A percentile compares a stretch with the other conserved stretches of the same genome.
Conservation (phyloP, 2,113 vertebrate species). For the Neolamprologus devosi region DNA sequence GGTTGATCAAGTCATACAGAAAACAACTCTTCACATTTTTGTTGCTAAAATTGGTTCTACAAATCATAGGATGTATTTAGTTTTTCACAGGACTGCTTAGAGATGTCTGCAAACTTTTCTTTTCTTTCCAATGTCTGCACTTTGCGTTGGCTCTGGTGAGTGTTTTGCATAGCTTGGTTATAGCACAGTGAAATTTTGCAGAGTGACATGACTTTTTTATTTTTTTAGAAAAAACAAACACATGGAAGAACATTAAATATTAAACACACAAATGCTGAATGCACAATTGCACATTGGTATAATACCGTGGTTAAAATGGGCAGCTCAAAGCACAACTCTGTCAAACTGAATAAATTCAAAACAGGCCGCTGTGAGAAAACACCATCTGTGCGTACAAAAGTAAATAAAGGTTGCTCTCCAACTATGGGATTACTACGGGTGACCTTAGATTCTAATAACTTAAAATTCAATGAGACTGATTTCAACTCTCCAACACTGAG, state of each 20-base stretch:
- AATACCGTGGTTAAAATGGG: background rate
- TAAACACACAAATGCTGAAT: background rate
- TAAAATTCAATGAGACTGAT: background rate
- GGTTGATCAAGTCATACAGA: background rate
- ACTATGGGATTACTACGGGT: background rate
- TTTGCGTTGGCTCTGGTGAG: background rate
- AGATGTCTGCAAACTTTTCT: background rate
- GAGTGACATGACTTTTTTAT: background rate
- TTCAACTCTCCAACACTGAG: background rate
- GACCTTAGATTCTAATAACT: background rate
- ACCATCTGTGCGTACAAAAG: background rate
- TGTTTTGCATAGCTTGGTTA: background rate
- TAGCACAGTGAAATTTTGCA: background rate
- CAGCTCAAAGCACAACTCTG: background rate
- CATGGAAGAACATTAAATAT: background rate
- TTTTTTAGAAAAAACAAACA: background rate
- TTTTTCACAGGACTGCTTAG: background rate
- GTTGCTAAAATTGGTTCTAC: background rate
- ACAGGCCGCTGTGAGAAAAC: background rate
- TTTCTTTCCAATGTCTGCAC: background rate
- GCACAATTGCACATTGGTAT: background rate
- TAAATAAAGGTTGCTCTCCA: background rate
- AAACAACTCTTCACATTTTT: background rate
- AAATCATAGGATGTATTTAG: accelerated
- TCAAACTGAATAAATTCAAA: background rate